Base-by-base conservation (phyloP, 2,888 invertebrate genomes). In the Boloria euphrosyne region DNA sequence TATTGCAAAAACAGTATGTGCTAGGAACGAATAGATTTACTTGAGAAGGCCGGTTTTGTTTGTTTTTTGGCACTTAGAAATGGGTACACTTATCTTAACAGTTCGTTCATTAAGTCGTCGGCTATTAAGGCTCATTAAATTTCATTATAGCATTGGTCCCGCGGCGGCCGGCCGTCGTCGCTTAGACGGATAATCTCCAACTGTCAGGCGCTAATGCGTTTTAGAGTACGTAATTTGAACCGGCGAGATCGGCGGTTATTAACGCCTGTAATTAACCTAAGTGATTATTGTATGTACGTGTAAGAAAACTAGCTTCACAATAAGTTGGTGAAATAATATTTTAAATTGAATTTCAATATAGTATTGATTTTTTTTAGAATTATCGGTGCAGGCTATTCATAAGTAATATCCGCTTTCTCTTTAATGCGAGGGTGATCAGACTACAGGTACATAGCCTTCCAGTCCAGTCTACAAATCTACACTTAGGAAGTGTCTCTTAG, bases 191-290 rank as follows among this genome's bases (percentile, higher is more conserved):
- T 91, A 91, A 91, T 92, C 91, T 91, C 87, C 89, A 89, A 86
- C 91, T 92, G 91, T 91, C 91, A 90, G 88, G 78, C 87, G 84
- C 90, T 92, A 91, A 92, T 91, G 91, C 90, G 89, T 92, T 92
- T 92, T 92, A 92, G 91, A 92, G 91, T 92, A 92, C 91, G 92
- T 91, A 91, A 92, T 92, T 92, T 92, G 92, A 92, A 89, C 90
- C 90, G 87, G 87, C 84, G 87, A 90, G 91, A 92, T 91, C 90
- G 82, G 81, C 83, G 83, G 90, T 90, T 91, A 91, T 92, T 91
- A 92, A 90, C 89, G 84, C 83, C 83, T 79, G 86, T 90, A 91
- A 92, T 92, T 92, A 91, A 89, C 84, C 86, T 89, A 90, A 92
- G 92, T 92, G 90, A 90, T 89, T 89, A 90, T 88, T 86, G 88